phyloP scores from a whole-genome alignment of 2,797 vertebrate genomes.

The Coranthus polyacanthus region DNA sequence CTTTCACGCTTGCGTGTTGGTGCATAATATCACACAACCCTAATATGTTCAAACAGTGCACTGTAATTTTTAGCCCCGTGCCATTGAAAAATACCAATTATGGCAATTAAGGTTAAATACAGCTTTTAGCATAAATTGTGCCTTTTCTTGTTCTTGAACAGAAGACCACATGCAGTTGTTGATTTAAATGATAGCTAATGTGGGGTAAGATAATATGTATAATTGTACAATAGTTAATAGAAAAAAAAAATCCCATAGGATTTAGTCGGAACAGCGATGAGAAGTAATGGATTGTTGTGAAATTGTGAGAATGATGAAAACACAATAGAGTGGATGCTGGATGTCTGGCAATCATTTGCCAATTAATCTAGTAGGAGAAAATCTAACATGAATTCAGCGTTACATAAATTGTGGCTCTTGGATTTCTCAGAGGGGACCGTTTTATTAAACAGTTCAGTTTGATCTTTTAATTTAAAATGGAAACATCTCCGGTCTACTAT shows the following conservation, averaged over 20 bases:
- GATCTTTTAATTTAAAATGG: not conserved
- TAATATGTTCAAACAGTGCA: conserved; percentile 69
- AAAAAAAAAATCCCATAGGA: conserved; percentile 69
- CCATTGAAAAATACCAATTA: conserved; percentile 80
- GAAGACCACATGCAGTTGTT: conserved; percentile 62
- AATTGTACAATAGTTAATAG: conserved; percentile 63
- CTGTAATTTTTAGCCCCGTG: conserved; percentile 70
- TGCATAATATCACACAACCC: conserved; percentile 57
- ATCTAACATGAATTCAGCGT: conserved; percentile 1
- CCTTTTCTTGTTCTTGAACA: conserved; percentile 66
- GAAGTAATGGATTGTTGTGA: conserved; percentile 65
- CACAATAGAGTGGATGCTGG: conserved; percentile 27
- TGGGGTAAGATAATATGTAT: conserved; percentile 57
- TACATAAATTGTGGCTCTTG: not conserved
- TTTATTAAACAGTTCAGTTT: no score
- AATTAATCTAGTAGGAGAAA: conserved; percentile 20
- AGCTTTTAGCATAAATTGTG: conserved; percentile 76
- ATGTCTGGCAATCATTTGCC: conserved; percentile 1
- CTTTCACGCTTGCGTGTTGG: conserved; percentile 39
- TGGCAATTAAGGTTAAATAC: conserved; percentile 81
- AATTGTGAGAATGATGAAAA: conserved; percentile 46
- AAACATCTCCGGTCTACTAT: not conserved
- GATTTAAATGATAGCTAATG: conserved; percentile 66
- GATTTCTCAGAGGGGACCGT: not conserved
- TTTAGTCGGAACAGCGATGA: conserved; percentile 58